Evolutionary conservation across 2,113 vertebrate species (phyloP).

Genomic region (Pterocles gutturalis): DNA sequence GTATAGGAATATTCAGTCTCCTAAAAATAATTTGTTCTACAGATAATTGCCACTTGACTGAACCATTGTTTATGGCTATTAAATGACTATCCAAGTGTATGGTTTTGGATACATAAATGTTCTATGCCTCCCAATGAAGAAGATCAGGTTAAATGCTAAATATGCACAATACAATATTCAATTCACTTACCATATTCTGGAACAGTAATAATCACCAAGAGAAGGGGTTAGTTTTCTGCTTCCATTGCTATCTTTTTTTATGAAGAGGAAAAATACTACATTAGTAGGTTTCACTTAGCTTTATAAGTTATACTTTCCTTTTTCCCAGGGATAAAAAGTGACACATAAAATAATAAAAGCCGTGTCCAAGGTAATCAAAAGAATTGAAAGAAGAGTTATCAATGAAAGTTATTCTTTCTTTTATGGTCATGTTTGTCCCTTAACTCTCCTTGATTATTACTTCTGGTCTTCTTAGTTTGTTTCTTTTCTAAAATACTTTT

Average conservation of each 20-base stretch:
- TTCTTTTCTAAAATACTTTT: not conserved
- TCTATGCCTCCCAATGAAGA: not conserved
- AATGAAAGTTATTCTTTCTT: not conserved
- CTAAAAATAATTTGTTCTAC: conserved; percentile 35
- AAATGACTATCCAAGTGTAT: conserved; percentile 24
- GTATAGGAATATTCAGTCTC: not conserved
- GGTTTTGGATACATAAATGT: not conserved
- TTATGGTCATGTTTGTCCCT: not conserved
- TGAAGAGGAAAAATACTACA: not conserved
- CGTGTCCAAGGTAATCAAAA: not conserved
- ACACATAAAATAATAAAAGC: not conserved
- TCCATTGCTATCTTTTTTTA: not conserved
- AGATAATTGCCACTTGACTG: conserved; percentile 36
- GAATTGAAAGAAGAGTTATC: not conserved
- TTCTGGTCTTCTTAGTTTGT: not conserved
- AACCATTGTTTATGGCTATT: conserved; percentile 36
- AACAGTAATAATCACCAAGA: not conserved
- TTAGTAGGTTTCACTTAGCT: not conserved
- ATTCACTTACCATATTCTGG: not conserved
- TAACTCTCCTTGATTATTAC: not conserved
- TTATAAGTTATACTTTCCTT: not conserved
- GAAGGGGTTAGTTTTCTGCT: not conserved
- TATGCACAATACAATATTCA: not conserved
- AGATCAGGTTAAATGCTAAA: conserved; percentile 9
- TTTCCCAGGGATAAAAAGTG: not conserved